Evolutionary conservation across 2,113 vertebrate species (phyloP).

Genomic region (Clupea harengus): DNA sequence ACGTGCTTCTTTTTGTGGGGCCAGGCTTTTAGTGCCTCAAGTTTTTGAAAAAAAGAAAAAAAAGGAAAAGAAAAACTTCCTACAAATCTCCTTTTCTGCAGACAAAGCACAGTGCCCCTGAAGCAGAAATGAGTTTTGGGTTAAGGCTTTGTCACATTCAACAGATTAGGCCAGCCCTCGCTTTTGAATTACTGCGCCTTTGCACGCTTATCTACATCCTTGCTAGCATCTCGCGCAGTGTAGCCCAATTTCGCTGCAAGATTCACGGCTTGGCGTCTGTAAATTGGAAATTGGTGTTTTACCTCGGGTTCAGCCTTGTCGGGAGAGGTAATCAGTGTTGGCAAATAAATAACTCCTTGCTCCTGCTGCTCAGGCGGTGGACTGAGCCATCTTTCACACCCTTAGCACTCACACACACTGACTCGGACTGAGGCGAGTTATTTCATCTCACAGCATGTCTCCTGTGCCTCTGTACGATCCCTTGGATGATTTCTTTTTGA

Average conservation of each 20-base stretch:
- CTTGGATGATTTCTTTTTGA: neutral
- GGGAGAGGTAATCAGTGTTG: slow-evolving; percentile 10
- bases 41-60: slow-evolving; percentile 25
- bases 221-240: slow-evolving; percentile 45
- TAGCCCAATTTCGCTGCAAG: slow-evolving; percentile 46
- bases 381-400: neutral
- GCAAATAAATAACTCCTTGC: slow-evolving; percentile 12
- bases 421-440: neutral
- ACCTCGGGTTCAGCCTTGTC: slow-evolving; percentile 33
- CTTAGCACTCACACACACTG: neutral
- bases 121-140: slow-evolving; percentile 63
- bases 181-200: slow-evolving; percentile 54
- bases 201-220: slow-evolving; percentile 46
- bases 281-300: slow-evolving; percentile 46
- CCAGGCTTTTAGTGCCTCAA: slow-evolving; percentile 44
- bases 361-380: neutral
- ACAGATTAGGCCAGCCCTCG: slow-evolving; percentile 59
- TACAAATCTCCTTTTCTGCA: slow-evolving; percentile 67
- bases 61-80: slow-evolving; percentile 43
- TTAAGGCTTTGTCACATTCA: slow-evolving; percentile 65
- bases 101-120: slow-evolving; percentile 62
- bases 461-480: too few relatives aligned
- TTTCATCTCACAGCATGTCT: neutral
- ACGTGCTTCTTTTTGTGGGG: slow-evolving; percentile 52
- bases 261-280: slow-evolving; percentile 49